Base-by-base conservation (phyloP, 2,888 invertebrate species). In the Dasysyrphus tricinctus region DNA sequence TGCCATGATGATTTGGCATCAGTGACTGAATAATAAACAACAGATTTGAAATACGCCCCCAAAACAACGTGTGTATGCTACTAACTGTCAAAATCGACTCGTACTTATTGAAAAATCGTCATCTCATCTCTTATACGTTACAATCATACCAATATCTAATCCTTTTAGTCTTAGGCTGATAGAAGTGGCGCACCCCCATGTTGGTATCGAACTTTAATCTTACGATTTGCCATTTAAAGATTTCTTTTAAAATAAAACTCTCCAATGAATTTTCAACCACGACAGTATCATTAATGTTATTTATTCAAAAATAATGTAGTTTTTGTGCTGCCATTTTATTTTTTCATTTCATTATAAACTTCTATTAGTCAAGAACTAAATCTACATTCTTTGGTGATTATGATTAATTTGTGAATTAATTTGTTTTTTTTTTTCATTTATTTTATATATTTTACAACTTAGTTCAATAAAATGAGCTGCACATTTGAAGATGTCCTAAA, bases 381-480 rank as follows among this genome's bases (percentile, higher is more conserved):
- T 7, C 81, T 82, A 86, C 47, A 70, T 67, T 86, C 86, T 86
- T 86, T 86, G 86, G 86, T 86, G 78, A 82, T 78, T 78, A 86
- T 75, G 61, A 82, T 39, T 37, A 24, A 39, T 86, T 86, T 86
- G 81, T 86, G 78, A 82, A 63, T 24, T 57, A 37, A 6, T n/a
- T 51, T 29, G 14, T 11, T 42, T 19, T 42, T 51, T 65, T 12
- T 34, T 24, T 49, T 51, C 65, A 9, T 39, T 49, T n/a, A 34
- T 4, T 44, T 56, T 19, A 49, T 63, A 49, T 49, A 65, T 56
- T 42, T 75, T 76, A 70, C 47, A 74, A 57, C 51, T 72, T 65
- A 77, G 54, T 51, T 39, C 29, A 49, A 32, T 63, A 56, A 79
- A 74, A 74, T 75, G 73, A 78, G 79, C 74, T 69, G 79, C 74